Base-by-base conservation (phyloP, 2,888 invertebrate genomes). In the Harpagoxenus sublaevis region DNA sequence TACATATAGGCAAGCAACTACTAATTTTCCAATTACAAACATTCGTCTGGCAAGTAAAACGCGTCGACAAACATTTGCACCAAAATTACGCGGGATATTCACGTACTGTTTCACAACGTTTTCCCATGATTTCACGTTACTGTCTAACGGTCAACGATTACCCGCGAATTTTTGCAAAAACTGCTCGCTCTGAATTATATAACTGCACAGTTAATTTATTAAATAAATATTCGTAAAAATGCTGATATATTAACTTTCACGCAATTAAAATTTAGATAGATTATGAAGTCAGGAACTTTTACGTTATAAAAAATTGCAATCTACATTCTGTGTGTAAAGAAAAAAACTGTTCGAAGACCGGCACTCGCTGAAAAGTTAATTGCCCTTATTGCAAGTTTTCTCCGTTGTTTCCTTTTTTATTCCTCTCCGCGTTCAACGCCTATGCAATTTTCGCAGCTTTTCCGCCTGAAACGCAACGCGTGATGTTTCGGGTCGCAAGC, bases 391-490 rank as follows among this genome's bases (percentile, higher is more conserved):
- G 28, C 70, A 35, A 75, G 35, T 70, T 57, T 8, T 23, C 23
- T 28, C 42, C 15, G 31, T 79, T 60, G 45, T 79, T 57, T 18
- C 35, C 9, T n/a, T 48, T 48, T 55, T n/a, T 63, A 5, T 28
- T 15, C 2, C 4, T 62, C 35, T 8, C 10, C 8, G 31, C 31
- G 23, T 57, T 71, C 18, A 12, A 45, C 31, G 81, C 81, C 85
- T 70, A 85, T 75, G 65, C 81, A 74, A 74, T 79, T 86, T 74
- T 86, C 42, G 45, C 31, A n/a, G 48, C 15, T 65, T 60, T 51
- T 35, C 71, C 51, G 63, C 48, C 45, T 62, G 60, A 85, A 75
- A 75, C 51, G 42, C 28, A 62, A 18, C 15, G 71, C 48, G 48
- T 55, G 51, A 85, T 70, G 63, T 63, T 42, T 57, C 55, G 23